Evolutionary conservation across 2,113 vertebrate genomes (phyloP), one percentile per base, ranked within the genome.

Genomic region (Octodon degus): DNA sequence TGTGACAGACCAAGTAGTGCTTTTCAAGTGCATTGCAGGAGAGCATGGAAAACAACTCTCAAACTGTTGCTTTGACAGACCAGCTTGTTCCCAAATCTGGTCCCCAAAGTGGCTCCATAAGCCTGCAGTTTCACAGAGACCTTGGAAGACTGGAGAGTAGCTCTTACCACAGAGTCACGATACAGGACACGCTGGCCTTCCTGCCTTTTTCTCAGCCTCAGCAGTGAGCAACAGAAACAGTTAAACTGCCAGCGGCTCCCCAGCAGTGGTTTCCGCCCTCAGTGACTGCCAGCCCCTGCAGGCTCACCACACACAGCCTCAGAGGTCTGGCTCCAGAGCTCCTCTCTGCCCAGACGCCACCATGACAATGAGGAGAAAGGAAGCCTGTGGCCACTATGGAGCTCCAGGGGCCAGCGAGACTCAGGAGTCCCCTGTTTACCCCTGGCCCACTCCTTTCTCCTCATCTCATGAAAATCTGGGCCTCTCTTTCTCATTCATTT

Each of bases 301-400:
- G 96, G 92, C 90, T 97, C 95, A 93, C 95, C 94, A 67, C 93
- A 95, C 82, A 90, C 85, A 97, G 96, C 97, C 97, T 97, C 95
- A 95, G 90, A 97, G 95, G 97, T 92, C 97, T 97, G 97, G 93
- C 97, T 96, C 84, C 3, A 0, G 50, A 25, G 86, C 80, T 47
- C 25, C 77, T 82, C 76, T 97, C 86, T 84, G 93, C 90, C 95
- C 96, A 93, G 97, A 96, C 47, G 82, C 89, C 53, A 1, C 96
- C 81, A 1, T 83, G 82, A 97, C 97, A 97, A 95, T 95, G 93
- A 96, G 27, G 90, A 91, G 96, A 84, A 91, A 97, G 90, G 95
- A 89, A 83, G 90, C 68, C 90, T 77, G 85, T 0, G 50, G 86
- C 84, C 80, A 58, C 94, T 40, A 6, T 74, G 74, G 91, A 47